These are phyloP conservation scores for Leucozona laternaria DNA, from an alignment of 2,888 invertebrate genomes.

Conservation along the genomic window DNA sequence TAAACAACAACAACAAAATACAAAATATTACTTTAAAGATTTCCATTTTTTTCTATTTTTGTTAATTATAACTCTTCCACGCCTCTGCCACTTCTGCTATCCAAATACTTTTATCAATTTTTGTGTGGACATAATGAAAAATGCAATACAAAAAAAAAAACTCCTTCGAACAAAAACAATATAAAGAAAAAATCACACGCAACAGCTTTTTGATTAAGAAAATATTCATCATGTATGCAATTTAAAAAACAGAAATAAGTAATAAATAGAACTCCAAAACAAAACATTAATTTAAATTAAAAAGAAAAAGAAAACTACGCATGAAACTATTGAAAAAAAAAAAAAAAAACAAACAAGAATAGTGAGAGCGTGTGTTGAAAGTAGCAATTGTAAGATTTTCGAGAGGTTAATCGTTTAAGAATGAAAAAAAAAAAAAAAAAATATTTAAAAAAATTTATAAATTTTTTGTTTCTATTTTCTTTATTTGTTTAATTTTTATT, in stretches of 20 bases:
- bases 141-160: conserved; percentile 61
- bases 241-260: conserved; percentile 30
- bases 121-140: conserved; percentile 77
- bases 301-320: conserved; percentile 42
- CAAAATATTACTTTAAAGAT: conserved; percentile 76
- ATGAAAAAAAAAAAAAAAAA: conserved; percentile 58
- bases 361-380: conserved; percentile 60
- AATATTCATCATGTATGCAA: conserved; percentile 57
- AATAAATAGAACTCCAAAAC: conserved; percentile 39
- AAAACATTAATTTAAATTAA: conserved; percentile 45
- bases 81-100: conserved; percentile 66
- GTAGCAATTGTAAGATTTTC: conserved; percentile 75
- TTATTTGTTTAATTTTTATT: conserved; percentile 67
- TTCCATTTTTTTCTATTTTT: conserved; percentile 77
- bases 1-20: conserved; percentile 67
- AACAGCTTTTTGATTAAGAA: conserved; percentile 61
- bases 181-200: conserved; percentile 47
- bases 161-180: conserved; percentile 54
- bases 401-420: conserved; percentile 69
- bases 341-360: conserved; percentile 20
- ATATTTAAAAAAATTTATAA: conserved; percentile 60
- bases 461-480: conserved; percentile 63
- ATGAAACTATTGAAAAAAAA: conserved; percentile 59
- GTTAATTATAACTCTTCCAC: conserved; percentile 75
- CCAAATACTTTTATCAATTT: conserved; percentile 61